These are phyloP conservation scores for Spicauda simplicius DNA, from an alignment of 2,888 invertebrate genomes.

Conservation along the genomic window DNA sequence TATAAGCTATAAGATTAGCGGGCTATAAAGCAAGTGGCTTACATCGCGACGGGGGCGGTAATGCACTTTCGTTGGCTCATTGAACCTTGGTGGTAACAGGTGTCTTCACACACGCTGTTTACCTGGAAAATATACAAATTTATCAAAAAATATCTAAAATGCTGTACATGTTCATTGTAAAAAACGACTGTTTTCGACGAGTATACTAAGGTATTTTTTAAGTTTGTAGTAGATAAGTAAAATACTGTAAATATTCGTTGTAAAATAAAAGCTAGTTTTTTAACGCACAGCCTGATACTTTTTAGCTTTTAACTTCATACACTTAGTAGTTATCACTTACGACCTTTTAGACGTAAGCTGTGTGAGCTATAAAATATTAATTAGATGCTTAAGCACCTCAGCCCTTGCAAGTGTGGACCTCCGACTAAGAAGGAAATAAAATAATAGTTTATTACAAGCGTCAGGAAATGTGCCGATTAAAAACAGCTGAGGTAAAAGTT, in stretches of 20 bases:
- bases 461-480: conserved; percentile 16
- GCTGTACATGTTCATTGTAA: not conserved
- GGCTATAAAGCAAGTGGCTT: not conserved
- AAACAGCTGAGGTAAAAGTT: conserved; percentile 20
- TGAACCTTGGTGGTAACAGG: conserved; percentile 1
- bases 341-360: not conserved
- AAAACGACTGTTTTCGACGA: not conserved
- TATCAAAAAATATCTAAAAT: not conserved
- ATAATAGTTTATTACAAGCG: not conserved
- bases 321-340: not conserved
- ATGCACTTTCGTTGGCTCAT: not conserved
- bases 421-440: not conserved
- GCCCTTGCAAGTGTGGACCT: conserved; percentile 8
- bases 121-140: not conserved
- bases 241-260: not conserved
- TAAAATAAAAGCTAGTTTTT: not conserved
- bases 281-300: not conserved
- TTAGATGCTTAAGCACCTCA: conserved; percentile 14
- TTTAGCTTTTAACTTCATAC: not conserved
- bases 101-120: not conserved
- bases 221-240: not conserved
- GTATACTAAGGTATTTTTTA: not conserved
- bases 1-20: not conserved
- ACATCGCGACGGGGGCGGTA: not conserved
- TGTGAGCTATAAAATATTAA: conserved; percentile 16